phyloP scores from a whole-genome alignment of 2,113 vertebrate genomes.

The Sterrhoptilus dennistouni region DNA sequence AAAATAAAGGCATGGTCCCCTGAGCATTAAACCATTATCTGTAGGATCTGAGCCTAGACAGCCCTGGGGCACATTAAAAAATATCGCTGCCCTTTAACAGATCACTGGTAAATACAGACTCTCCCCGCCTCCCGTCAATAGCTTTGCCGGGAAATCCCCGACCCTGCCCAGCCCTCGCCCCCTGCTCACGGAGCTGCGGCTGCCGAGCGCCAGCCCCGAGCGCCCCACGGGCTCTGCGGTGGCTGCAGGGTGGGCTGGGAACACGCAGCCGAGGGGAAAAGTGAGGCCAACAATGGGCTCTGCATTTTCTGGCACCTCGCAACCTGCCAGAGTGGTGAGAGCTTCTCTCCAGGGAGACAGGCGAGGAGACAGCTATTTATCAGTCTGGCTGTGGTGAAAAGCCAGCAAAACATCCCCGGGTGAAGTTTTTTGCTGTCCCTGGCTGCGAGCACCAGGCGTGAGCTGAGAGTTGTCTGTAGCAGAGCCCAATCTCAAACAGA shows the following conservation, averaged over 20 bases:
- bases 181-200: not conserved
- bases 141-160: not conserved
- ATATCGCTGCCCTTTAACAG: not conserved
- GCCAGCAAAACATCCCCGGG: not conserved
- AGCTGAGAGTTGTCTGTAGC: not conserved
- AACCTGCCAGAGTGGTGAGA: not conserved
- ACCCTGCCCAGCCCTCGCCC: rapidly evolving
- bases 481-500: not conserved
- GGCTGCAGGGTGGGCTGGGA: not conserved
- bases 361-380: not conserved
- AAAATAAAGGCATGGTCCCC: not conserved
- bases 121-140: not conserved
- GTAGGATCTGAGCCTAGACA: not conserved
- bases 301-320: not conserved
- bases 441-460: not conserved
- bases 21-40: not conserved
- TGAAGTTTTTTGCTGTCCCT: not conserved
- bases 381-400: not conserved
- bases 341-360: not conserved
- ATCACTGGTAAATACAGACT: not conserved
- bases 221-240: rapidly evolving
- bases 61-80: not conserved
- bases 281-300: not conserved
- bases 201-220: not conserved
- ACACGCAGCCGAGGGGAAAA: not conserved